Base-by-base conservation (phyloP, 2,113 vertebrate species). In the Pampusana beccarii region DNA sequence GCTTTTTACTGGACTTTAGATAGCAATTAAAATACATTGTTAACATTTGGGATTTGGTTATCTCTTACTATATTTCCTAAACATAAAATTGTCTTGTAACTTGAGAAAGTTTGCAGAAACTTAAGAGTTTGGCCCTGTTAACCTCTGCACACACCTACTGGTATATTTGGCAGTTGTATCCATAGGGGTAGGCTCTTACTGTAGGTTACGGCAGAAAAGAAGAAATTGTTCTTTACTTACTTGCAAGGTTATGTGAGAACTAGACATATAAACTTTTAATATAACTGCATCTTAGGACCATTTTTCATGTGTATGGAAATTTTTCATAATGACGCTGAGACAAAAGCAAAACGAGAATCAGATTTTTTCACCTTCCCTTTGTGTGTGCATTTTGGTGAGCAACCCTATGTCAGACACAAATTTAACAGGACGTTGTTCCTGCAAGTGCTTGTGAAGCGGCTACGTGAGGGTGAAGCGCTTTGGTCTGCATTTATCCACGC, bases 301-400 rank as follows among this genome's bases (percentile, higher is more conserved):
- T 42, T 88, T 60, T 69, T 54, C 16, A 38, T 0, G 3, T 16
- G 8, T 56, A 42, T 1, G 0, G 36, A 46, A 57, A n/a, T 26
- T 84, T 57, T 53, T n/a, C 11, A 9, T 38, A 42, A 80, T 3
- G 8, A 79, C 1, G 8, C 19, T 17, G 20, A 58, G n/a, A 69
- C 24, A 64, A 34, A 36, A 54, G 13, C 24, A 6, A 25, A 69
- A 73, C 2, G 8, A n/a, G 18, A 88, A 81, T 7, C 3, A 51
- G 2, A 5, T 74, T 64, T 83, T 38, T 58, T 64, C n/a, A 36
- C 20, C 36, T 66, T 61, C 48, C 20, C 26, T 3, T 40, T 80
- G 42, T 44, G 42, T 16, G 3, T 5, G 12, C 31, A 72, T 89
- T 86, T 89, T 34, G 13, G 42, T 67, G 9, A 80, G 26, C 46